Evolutionary conservation across 1,140 invertebrate genomes (phyloP).

Genomic region (Hylaeus anthracinus): DNA sequence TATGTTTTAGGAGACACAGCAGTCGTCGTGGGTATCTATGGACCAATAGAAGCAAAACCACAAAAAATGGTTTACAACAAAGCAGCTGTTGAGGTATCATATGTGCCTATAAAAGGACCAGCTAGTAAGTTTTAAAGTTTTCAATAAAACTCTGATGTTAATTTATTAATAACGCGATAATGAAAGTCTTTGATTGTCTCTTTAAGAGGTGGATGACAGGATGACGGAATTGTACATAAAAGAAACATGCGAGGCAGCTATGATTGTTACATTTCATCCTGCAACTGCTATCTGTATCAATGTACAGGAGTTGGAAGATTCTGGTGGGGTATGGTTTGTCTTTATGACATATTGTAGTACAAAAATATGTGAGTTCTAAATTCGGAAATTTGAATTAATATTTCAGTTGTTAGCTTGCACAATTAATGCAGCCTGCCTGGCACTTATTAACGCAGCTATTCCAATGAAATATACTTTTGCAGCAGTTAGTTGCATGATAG

Average conservation of each 20-base stretch:
- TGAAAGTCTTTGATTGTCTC: slow-evolving; percentile 40
- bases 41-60: slow-evolving; percentile 90
- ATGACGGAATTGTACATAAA: slow-evolving; percentile 88
- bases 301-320: slow-evolving; percentile 93
- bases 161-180: background rate
- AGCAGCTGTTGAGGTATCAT: slow-evolving; percentile 89
- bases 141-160: background rate
- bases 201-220: slow-evolving; percentile 85
- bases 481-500: slow-evolving; percentile 88
- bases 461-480: slow-evolving; percentile 90
- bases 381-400: slow-evolving; percentile 16
- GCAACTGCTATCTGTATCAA: slow-evolving; percentile 88
- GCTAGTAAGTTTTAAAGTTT: slow-evolving; percentile 82
- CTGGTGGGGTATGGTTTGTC: slow-evolving; percentile 85
- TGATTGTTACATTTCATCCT: slow-evolving; percentile 88
- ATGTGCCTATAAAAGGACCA: slow-evolving; percentile 87
- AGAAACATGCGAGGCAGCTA: slow-evolving; percentile 88
- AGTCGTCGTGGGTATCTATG: slow-evolving; percentile 89
- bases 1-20: slow-evolving; percentile 86
- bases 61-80: slow-evolving; percentile 90
- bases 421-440: slow-evolving; percentile 91
- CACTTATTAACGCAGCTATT: slow-evolving; percentile 90
- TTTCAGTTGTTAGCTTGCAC: slow-evolving; percentile 88
- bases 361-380: background rate
- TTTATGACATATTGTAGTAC: background rate